A percentile compares a stretch with the other conserved stretches of the same genome.
phyloP scores from a whole-genome alignment of 2,113 vertebrate genomes.

The Gymnogyps californianus region DNA sequence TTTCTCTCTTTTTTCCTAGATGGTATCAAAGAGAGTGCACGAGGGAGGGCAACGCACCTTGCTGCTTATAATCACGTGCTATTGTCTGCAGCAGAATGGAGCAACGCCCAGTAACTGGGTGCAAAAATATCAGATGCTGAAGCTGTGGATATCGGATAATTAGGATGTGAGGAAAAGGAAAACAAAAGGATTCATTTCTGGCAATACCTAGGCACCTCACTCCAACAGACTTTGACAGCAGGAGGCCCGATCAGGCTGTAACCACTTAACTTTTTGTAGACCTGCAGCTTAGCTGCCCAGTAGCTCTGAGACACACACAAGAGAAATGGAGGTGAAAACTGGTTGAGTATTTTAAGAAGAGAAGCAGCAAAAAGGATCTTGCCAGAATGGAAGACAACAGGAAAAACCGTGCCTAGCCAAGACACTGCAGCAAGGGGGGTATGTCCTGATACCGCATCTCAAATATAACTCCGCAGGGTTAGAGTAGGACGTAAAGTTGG shows the following conservation, averaged over 20 bases:
- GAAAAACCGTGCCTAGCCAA: not conserved
- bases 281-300: not conserved
- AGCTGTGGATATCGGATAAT: not conserved
- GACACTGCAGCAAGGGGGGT: not conserved
- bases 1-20: not conserved
- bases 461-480: not conserved
- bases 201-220: not conserved
- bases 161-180: not conserved
- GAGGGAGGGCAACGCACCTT: not conserved
- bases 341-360: not conserved
- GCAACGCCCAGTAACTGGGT: not conserved
- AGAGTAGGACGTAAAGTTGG: not conserved
- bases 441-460: not conserved
- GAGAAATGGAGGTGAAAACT: not conserved
- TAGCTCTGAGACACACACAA: not conserved
- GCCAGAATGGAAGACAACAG: not conserved
- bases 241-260: fast-evolving
- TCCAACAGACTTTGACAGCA: not conserved
- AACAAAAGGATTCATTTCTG: not conserved
- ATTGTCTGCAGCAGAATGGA: not conserved
- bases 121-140: not conserved
- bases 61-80: not conserved
- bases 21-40: not conserved
- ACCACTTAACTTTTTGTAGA: not conserved
- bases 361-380: not conserved